Base-by-base conservation (phyloP, 2,888 invertebrate genomes). In the Brassicogethes aeneus region DNA sequence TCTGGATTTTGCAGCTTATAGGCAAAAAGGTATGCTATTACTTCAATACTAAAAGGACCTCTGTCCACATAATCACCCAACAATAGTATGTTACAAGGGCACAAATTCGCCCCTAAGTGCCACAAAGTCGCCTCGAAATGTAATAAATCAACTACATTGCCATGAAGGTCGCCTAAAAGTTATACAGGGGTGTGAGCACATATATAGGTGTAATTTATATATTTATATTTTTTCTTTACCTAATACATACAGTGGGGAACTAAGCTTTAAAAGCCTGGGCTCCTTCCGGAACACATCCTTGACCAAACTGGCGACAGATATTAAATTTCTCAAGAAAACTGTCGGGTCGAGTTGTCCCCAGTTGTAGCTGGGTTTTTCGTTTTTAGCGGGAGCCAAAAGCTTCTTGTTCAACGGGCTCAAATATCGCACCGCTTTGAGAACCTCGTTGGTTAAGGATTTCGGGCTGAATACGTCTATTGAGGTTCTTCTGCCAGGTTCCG, bases 31-130 rank as follows among this genome's bases (percentile, higher is more conserved):
- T 85, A 84, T 0, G 80, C 73, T 47, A 85, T 68, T 2, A 84
- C 78, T 69, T 86, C 85, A 0, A 80, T 56, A 44, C 84, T 79
- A 59, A 73, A 73, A 12, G 73, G 68, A 1, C 86, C 86, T 45
- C 85, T 70, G 65, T 86, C 86, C 15, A 86, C 85, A 62, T 79
- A 86, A 66, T 86, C 86, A 0, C 86, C 86, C 1, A 86, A 73
- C 63, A 85, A 85, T 3, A 86, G 68, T 42, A 84, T 67, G 13
- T 71, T 72, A 2, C 77, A 75, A 0, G 85, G 81, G 7, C 77
- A 74, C 34, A 84, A 65, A 3, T 75, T 69, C 0, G 79, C 73
- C 1, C 84, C 83, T 43, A 78, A 68, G 13, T 80, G 71, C 85
- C 85, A 86, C 10, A 86, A 65, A 0, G 76, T 72, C 44, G 74